These are phyloP conservation scores for Vicugna pacos DNA, from an alignment of 2,113 vertebrate species.

Conservation along the genomic window DNA sequence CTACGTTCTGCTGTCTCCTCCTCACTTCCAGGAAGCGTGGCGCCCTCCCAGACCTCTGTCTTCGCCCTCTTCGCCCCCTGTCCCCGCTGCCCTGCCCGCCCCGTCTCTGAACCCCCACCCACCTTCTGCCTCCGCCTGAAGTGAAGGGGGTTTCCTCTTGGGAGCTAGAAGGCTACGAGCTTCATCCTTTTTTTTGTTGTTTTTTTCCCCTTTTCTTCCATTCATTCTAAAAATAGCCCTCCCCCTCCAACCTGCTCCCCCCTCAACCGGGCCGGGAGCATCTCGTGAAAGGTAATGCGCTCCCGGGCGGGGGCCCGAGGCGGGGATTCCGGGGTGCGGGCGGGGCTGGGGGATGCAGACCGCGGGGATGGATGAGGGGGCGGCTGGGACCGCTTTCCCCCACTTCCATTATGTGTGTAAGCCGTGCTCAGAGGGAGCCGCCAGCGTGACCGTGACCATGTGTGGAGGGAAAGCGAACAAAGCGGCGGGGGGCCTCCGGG, in stretches of 20 bases:
- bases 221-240: slow-evolving; percentile 72
- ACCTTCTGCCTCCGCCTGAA: slow-evolving; percentile 39
- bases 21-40: neutral
- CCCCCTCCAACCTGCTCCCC: neutral
- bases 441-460: neutral
- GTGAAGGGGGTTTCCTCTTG: neutral
- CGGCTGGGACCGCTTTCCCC: neutral
- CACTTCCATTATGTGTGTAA: neutral
- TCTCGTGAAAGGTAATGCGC: neutral
- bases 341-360: neutral
- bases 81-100: neutral
- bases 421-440: neutral
- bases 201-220: neutral
- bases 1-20: neutral
- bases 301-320: neutral
- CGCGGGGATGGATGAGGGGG: neutral
- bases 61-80: neutral
- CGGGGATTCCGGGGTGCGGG: slow-evolving; percentile 39
- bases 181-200: slow-evolving; percentile 17
- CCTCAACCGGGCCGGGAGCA: neutral
- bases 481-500: neutral
- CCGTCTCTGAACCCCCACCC: slow-evolving; percentile 34
- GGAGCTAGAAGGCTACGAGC: neutral
- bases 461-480: slow-evolving; percentile 36
- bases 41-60: neutral